Percentiles rank a stretch among this genome's conserved stretches.
Conservation (phyloP, 2,797 vertebrate genomes). For the Fratercula arctica region DNA sequence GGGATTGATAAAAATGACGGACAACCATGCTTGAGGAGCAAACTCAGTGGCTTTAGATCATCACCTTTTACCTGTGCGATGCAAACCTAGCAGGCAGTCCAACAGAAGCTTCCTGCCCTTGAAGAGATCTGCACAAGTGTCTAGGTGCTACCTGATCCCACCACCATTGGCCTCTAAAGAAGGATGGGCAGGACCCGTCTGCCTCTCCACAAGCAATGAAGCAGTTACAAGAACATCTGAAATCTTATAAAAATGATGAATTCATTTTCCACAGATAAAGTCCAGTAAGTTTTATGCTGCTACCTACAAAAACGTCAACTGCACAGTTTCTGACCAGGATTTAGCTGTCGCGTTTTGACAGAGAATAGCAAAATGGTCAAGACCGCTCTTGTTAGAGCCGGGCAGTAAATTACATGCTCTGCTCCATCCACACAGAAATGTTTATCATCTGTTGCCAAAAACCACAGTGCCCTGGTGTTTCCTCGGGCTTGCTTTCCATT, state of each 20-base stretch:
- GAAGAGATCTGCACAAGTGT: not conserved
- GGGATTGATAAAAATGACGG: not conserved
- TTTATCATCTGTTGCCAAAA: conserved; percentile 73
- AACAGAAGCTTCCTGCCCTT: not conserved
- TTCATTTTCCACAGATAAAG: not conserved
- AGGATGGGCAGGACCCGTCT: not conserved
- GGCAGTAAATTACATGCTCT: conserved; percentile 63
- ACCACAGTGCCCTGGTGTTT: conserved; percentile 57
- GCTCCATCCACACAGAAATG: conserved; percentile 60
- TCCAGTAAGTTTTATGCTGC: not conserved
- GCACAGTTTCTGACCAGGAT: conserved; percentile 8
- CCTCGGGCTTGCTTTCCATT: conserved; percentile 61
- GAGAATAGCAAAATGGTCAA: conserved; percentile 52
- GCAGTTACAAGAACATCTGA: not conserved
- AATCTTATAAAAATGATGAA: conserved; percentile 4
- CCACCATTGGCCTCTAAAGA: not conserved
- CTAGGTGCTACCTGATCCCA: not conserved
- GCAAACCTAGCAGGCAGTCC: not conserved
- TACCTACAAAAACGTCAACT: not conserved
- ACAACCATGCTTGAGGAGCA: not conserved
- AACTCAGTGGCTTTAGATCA: not conserved
- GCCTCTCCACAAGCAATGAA: not conserved
- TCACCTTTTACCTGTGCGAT: not conserved
- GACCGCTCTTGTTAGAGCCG: conserved; percentile 49
- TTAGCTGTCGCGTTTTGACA: conserved; percentile 41